A percentile compares a stretch with the other conserved stretches of the same genome.
phyloP scores from a whole-genome alignment of 1,140 invertebrate genomes.

The Apis cerana region DNA sequence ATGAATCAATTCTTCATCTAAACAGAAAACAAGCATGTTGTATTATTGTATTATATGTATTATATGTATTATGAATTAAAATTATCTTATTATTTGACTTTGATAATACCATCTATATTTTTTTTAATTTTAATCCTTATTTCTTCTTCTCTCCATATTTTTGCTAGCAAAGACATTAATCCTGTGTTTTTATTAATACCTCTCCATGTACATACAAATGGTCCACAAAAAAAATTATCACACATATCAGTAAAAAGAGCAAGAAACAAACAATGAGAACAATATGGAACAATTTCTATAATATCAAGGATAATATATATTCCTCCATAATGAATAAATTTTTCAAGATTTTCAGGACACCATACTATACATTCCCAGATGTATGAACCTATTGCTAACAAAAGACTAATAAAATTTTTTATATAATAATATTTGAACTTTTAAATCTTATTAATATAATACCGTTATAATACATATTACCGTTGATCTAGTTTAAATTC shows the following conservation, averaged over 20 bases:
- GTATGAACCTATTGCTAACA: slow-evolving; percentile 66
- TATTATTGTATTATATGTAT: no score
- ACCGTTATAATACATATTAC: slow-evolving; percentile 57
- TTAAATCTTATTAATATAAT: neutral
- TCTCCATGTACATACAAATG: slow-evolving; percentile 72
- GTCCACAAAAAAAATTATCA: slow-evolving; percentile 47
- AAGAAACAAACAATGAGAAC: slow-evolving; percentile 65
- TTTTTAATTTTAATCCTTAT: slow-evolving; percentile 58
- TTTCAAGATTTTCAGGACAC: slow-evolving; percentile 46
- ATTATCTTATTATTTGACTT: slow-evolving; percentile 46
- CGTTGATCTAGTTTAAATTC: slow-evolving; percentile 70
- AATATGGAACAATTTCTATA: slow-evolving; percentile 56
- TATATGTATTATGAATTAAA: neutral
- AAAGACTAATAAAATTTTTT: slow-evolving; percentile 55
- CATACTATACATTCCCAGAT: slow-evolving; percentile 67
- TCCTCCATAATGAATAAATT: slow-evolving; percentile 55
- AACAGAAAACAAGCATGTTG: neutral
- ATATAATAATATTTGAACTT: neutral
- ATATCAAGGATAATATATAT: slow-evolving; percentile 65
- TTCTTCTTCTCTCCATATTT: slow-evolving; percentile 73
- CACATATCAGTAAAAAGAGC: slow-evolving; percentile 67
- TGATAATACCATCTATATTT: slow-evolving; percentile 53
- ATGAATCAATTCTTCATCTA: slow-evolving; percentile 65
- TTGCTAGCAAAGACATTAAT: slow-evolving; percentile 67
- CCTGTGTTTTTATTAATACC: slow-evolving; percentile 62